Base-by-base conservation (phyloP, 1,140 invertebrate genomes). In the Bombyx mandarina region DNA sequence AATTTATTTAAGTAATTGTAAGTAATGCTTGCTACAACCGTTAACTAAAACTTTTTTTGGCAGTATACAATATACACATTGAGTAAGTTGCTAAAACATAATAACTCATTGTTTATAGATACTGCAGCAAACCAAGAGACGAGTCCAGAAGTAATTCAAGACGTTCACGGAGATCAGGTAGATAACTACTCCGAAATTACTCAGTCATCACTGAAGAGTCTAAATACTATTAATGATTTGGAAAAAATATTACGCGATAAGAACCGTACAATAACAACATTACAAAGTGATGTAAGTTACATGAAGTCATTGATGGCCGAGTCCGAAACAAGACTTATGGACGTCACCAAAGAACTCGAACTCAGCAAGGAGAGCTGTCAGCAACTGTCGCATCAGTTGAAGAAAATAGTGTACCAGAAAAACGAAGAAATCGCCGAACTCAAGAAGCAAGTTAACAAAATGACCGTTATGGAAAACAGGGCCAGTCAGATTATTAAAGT, bases 401-500 rank as follows among this genome's bases (percentile, higher is more conserved):
- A 86, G 75, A 86, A 83, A 62, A 78, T 83, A 7, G 79, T 83
- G 0, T 67, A 78, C 43, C 80, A 80, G 61, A 87, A 87, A 63
- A 87, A 87, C 43, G 83, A 85, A 52, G 83, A 87, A 59, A 85
- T 87, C 46, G 68, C 77, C 0, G 81, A 86, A 4, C 67, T 87
- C 9, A 86, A 77, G 52, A 83, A 75, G 47, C 78, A 87, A 64
- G 64, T 86, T 0, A 65, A 63, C 0, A 86, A 84, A 69, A 79
- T 87, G 82, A 84, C 73, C 51, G 71, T 66, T 4, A 79, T 73
- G 1, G 82, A 87, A 65, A 84, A 73, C 43, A 68, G 79, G 44
- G 81, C 81, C 2, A 77, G 60, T 4, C 82, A 86, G 69, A 87
- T 87, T 47, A 83, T 87, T 7, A 86, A 84, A 64, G 75, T 87